Evolutionary conservation across 1,140 invertebrate species (phyloP), one percentile per base, ranked within the genome.

Genomic region (Helicoverpa zea): DNA sequence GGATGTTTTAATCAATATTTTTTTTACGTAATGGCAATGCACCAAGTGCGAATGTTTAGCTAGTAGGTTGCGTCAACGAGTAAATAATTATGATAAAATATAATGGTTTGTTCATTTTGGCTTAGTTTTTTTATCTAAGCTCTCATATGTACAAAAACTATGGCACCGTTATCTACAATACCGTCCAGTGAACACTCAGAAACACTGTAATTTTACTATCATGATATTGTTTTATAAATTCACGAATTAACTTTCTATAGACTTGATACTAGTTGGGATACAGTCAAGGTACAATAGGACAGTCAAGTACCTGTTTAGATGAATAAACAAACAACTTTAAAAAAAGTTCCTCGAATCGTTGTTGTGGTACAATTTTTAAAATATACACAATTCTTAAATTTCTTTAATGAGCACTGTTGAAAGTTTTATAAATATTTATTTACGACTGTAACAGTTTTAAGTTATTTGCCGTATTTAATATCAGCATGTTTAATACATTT

Each of bases 101-200:
- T 80, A 77, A 82, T 83, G 72, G 79, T 75, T 80, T 77, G 49
- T 58, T 80, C 16, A 68, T 54, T 81, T 77, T 54, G 61, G 72
- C 84, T 86, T 88, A 82, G 85, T 86, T 83, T 64, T 81, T 79
- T 83, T 84, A 87, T 68, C 82, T 84, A 89, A 84, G 81, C 68
- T 89, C 61, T 88, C 85, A 83, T 89, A 82, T 86, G 84, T 89
- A 84, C 79, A 84, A 87, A 58, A 83, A 83, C 83, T 84, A 87
- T 79, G 87, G 89, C 91, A 91, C 89, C 89, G 87, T 86, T 90
- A 85, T 92, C 88, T 92, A 80, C 89, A 90, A 92, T 91, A 92
- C 93, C 93, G 93, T 94, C 93, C 93, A 94, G 91, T 92, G 89
- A 92, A 89, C 87, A 91, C 87, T 49, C 64, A 49, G 76, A 30